Percentiles rank a stretch among this genome's conserved stretches.
Evolutionary conservation across 2,113 vertebrate genomes (phyloP).

Genomic region (Laticauda laticaudata): DNA sequence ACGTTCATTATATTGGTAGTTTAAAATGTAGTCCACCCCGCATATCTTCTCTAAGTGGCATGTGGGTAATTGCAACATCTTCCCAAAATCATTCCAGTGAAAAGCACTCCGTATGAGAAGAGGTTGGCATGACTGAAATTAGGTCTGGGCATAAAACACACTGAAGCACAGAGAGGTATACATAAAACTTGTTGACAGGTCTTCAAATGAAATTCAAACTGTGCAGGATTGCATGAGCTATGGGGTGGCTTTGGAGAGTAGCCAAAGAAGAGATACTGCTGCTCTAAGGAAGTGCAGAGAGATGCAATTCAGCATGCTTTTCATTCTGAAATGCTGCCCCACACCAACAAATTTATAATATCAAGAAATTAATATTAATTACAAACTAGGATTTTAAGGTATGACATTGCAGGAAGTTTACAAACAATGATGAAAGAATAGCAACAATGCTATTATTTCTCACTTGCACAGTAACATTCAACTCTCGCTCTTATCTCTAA

Average conservation of each 20-base stretch:
- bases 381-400: not conserved
- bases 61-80: too few relatives aligned
- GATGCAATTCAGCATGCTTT: not conserved
- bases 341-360: not conserved
- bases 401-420: not conserved
- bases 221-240: not conserved
- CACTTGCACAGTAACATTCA: not conserved
- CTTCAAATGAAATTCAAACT: not conserved
- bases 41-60: not conserved
- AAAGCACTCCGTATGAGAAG: not conserved
- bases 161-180: not conserved
- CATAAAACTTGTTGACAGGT: not conserved
- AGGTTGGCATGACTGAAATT: not conserved
- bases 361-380: not conserved
- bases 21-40: not conserved
- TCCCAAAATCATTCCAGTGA: not conserved
- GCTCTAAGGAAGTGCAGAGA: not conserved
- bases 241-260: not conserved
- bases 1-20: not conserved
- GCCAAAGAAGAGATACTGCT: not conserved
- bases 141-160: not conserved
- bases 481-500: not conserved
- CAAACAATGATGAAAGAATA: not conserved
- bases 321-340: not conserved
- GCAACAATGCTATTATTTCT: not conserved